Base-by-base conservation (phyloP, 1,140 invertebrate species). In the Pomacea maculata region DNA sequence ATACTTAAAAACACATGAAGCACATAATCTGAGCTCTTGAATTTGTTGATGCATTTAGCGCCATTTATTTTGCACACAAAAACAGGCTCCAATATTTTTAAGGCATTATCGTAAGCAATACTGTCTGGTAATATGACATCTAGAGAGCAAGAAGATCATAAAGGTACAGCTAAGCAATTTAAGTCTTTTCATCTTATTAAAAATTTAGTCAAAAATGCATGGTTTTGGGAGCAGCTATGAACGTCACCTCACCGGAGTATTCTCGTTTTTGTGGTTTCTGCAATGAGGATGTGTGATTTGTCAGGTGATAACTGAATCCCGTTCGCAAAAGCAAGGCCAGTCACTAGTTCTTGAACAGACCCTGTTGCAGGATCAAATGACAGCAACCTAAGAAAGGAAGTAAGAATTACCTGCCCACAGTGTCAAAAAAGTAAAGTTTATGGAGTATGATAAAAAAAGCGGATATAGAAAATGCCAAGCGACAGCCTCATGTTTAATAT, bases 301-400 rank as follows among this genome's bases (percentile, higher is more conserved):
- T 86, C 83, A 29, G 81, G 81, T 17, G 87, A 86, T 1, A 89
- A 64, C 78, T 86, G 83, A 57, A 89, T 79, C 71, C 88, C 88
- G 83, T 89, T 89, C 15, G 87, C 83, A 81, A 89, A 89, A 14
- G 84, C 80, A 25, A 89, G 78, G 15, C 83, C 84, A 70, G 72
- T 79, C 4, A 83, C 80, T 54, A 87, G 55, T 67, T 86, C 84
- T 79, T 74, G 80, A 1, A 83, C 82, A 55, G 63, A 79, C 55
- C 83, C 83, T 15, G 83, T 86, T 9, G 67, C 74, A 17, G 86
- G 85, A 75, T 87, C 45, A 80, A 84, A 86, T 15, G 82, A 78
- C 17, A 90, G 68, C 34, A 87, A 67, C 71, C 87, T 87, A 57
- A 29, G 75, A 65, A 83, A 45, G 6, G 34, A 45, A 45, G 34